phyloP scores from a whole-genome alignment of 1,140 invertebrate species.

The Macrocentrus cingulum region DNA sequence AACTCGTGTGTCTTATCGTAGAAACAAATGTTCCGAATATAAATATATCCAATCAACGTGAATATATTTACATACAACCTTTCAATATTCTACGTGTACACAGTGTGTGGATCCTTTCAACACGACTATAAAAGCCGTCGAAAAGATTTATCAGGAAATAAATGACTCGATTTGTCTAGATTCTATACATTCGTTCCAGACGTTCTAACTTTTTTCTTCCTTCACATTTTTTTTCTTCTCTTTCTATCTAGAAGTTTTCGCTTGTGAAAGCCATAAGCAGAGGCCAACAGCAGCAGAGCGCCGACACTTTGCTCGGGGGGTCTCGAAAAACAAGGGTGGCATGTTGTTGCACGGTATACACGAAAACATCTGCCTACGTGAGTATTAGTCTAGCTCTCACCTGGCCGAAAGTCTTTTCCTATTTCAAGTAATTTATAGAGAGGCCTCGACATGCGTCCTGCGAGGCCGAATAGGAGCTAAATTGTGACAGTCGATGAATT shows the following conservation, averaged over 20 bases:
- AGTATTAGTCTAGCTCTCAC: conserved; percentile 9
- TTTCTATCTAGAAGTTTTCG: background rate
- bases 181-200: conserved; percentile 9
- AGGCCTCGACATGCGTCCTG: no score
- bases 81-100: background rate
- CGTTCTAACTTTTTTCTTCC: background rate
- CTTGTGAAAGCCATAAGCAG: conserved; percentile 6
- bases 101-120: background rate
- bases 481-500: no score
- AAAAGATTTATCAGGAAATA: background rate
- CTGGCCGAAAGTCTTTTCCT: conserved; percentile 21
- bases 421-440: conserved; percentile 24
- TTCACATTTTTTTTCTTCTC: background rate
- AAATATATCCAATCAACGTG: no score
- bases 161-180: conserved; percentile 11
- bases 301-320: background rate
- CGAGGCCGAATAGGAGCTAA: no score
- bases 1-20: no score
- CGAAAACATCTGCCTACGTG: conserved; percentile 17
- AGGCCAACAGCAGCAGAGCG: background rate
- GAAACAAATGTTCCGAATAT: no score
- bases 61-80: background rate
- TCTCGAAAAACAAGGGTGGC: conserved; percentile 16
- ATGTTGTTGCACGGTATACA: background rate
- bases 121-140: background rate